These are phyloP conservation scores for Morone chrysops DNA, from an alignment of 2,113 vertebrate species.

Conservation along the genomic window DNA sequence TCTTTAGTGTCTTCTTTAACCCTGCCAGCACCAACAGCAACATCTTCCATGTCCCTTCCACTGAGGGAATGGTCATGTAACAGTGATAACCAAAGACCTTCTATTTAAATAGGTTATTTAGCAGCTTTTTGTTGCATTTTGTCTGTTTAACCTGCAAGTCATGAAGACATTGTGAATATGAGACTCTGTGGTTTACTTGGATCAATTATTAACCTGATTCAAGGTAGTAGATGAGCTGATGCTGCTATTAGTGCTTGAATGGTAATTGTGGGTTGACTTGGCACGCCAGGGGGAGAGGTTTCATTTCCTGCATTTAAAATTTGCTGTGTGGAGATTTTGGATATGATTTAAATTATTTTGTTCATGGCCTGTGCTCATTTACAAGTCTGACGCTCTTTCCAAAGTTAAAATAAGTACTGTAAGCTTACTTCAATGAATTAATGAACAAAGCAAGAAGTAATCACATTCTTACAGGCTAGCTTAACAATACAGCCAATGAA, in stretches of 20 bases:
- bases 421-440: background rate
- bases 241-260: constrained; percentile 42
- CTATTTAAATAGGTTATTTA: too few species aligned
- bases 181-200: constrained; percentile 46
- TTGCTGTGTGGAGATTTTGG: constrained; percentile 19
- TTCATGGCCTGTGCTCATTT: constrained; percentile 10
- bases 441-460: background rate
- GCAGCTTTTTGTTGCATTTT: constrained; percentile 18
- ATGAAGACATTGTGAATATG: constrained; percentile 39
- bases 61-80: background rate
- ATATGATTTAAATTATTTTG: constrained; percentile 8
- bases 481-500: background rate
- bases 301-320: constrained; percentile 39
- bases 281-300: constrained; percentile 29
- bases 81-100: background rate
- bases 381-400: constrained; percentile 5
- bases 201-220: constrained; percentile 60
- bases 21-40: background rate
- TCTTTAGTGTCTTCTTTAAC: background rate
- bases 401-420: too few species aligned
- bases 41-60: background rate
- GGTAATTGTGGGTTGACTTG: constrained; percentile 36
- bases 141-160: constrained; percentile 35
- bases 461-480: background rate
- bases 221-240: constrained; percentile 55